phyloP scores from a whole-genome alignment of 2,113 vertebrate genomes.

The Sinocyclocheilus anshuiensis region DNA sequence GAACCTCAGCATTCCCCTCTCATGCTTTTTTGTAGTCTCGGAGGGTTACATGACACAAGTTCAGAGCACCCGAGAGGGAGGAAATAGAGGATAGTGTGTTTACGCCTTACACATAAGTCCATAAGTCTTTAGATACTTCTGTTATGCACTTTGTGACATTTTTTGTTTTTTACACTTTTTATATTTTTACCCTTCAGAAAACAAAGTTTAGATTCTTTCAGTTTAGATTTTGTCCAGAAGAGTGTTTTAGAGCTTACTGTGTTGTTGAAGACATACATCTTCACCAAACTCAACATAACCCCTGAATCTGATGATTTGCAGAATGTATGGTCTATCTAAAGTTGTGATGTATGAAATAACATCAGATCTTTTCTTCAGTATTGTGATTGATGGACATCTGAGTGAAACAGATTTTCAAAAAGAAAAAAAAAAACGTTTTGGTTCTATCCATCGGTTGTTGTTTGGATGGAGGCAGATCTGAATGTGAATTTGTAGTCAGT shows the following conservation, averaged over 20 bases:
- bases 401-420: neutral
- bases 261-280: no score
- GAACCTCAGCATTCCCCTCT: conserved; percentile 50
- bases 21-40: conserved; percentile 38
- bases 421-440: neutral
- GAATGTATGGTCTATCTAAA: neutral
- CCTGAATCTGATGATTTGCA: neutral
- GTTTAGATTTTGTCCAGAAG: neutral
- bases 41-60: conserved; percentile 44
- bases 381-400: neutral
- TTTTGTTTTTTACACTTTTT: neutral
- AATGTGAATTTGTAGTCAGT: neutral
- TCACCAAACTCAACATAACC: no score
- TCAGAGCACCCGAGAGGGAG: conserved; percentile 5
- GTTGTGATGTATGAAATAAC: neutral
- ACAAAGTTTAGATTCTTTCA: neutral
- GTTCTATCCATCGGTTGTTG: neutral
- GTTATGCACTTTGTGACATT: neutral
- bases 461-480: neutral
- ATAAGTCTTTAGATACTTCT: neutral
- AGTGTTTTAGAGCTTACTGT: neutral
- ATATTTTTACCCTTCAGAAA: neutral
- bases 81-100: conserved; percentile 12
- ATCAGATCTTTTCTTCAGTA: neutral
- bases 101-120: conserved; percentile 26